These are phyloP conservation scores for Hirtodrosophila cameraria DNA, from an alignment of 2,888 invertebrate species.

Conservation along the genomic window DNA sequence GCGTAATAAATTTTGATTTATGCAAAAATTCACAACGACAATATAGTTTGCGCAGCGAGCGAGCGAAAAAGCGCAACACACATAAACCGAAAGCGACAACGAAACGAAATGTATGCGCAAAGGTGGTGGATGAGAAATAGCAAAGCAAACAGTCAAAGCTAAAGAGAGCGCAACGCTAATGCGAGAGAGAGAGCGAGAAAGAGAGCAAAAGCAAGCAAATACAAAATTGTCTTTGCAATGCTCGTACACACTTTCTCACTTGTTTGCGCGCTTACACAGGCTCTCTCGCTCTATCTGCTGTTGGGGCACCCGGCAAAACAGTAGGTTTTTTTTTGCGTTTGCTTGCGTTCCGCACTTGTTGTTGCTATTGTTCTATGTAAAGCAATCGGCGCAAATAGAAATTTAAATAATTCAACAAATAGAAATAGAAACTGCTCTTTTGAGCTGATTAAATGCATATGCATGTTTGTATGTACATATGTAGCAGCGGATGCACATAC, in stretches of 20 bases:
- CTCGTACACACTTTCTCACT: conserved; percentile 11
- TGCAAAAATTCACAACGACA: conserved; percentile 62
- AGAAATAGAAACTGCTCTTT: conserved; percentile 45
- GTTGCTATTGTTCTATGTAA: conserved; percentile 18
- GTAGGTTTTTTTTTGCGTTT: conserved; percentile 14
- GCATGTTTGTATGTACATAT: neutral
- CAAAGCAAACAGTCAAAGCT: conserved; percentile 35
- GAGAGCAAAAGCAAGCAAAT: conserved; percentile 16
- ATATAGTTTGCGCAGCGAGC: conserved; percentile 64
- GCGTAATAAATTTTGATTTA: conserved; percentile 53
- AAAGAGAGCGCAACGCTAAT: conserved; percentile 18
- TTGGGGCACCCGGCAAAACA: conserved; percentile 37
- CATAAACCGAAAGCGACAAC: conserved; percentile 56
- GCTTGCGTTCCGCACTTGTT: conserved; percentile 20
- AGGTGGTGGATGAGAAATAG: conserved; percentile 43
- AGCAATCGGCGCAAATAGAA: conserved; percentile 38
- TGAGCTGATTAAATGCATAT: conserved; percentile 31
- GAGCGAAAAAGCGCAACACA: conserved; percentile 63
- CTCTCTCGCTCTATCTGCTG: conserved; percentile 3
- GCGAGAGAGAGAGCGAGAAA: conserved; percentile 3
- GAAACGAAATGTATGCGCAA: conserved; percentile 48
- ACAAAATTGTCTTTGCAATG: conserved; percentile 31
- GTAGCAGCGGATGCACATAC: neutral
- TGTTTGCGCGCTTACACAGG: neutral
- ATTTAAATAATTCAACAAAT: conserved; percentile 58